Percentiles rank a stretch among this genome's conserved stretches.
phyloP scores from a whole-genome alignment of 2,113 vertebrate species.

The Cygnus atratus region DNA sequence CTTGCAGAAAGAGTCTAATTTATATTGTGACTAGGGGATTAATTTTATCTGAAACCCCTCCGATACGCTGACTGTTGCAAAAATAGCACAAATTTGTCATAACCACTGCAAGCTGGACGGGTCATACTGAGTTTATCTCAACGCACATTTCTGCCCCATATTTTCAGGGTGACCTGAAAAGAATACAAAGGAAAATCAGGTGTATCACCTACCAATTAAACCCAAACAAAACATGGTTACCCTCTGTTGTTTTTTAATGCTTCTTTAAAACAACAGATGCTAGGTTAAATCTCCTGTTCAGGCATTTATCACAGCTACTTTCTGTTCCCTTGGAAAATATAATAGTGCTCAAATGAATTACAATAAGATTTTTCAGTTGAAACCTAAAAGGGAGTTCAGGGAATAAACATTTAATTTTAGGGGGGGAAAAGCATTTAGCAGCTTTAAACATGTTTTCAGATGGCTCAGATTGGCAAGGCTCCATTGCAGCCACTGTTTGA shows the following conservation, averaged over 20 bases:
- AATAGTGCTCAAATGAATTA: constrained; percentile 21
- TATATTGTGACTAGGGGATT: neutral
- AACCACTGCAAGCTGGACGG: neutral
- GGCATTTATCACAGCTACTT: constrained; percentile 46
- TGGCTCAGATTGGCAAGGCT: neutral
- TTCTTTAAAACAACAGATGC: constrained; percentile 41
- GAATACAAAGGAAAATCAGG: neutral
- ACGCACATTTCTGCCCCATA: neutral
- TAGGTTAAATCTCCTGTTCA: constrained; percentile 26
- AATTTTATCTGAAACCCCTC: neutral
- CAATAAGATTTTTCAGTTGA: constrained; percentile 31
- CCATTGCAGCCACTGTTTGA: neutral
- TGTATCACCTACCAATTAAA: neutral
- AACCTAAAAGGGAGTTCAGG: constrained; percentile 18
- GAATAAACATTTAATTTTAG: constrained; percentile 24
- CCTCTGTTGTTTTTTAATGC: neutral
- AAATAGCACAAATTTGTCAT: neutral
- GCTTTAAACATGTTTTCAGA: neutral
- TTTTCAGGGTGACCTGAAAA: constrained; percentile 7
- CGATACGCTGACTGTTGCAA: neutral
- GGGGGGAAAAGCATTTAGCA: neutral
- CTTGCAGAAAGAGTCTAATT: neutral
- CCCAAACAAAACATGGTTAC: neutral
- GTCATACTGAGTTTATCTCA: neutral
- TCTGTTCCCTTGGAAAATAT: constrained; percentile 28